Evolutionary conservation across 2,888 invertebrate species (phyloP).

Genomic region (Yponomeuta cagnagella): DNA sequence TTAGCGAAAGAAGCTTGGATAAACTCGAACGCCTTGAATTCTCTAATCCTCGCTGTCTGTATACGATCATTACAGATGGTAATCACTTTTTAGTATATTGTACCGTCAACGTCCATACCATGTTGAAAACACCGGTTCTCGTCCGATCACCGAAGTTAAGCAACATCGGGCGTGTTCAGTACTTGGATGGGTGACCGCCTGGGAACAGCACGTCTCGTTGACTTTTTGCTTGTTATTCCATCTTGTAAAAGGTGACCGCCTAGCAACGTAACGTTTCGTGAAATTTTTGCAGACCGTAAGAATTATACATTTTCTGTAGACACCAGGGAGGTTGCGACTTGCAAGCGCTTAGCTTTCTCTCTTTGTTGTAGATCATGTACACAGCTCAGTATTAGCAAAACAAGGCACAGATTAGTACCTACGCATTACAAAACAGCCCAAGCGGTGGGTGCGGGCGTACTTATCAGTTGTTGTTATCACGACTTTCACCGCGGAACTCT

Average conservation of each 20-base stretch:
- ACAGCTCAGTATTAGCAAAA: background rate
- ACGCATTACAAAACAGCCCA: background rate
- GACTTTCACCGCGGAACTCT: constrained; percentile 37
- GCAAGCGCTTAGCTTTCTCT: background rate
- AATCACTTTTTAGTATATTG: no score
- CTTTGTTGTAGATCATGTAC: background rate
- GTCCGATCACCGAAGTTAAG: constrained; percentile 31
- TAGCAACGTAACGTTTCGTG: no score
- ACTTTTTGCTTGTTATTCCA: constrained; percentile 27
- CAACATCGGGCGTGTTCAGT: constrained; percentile 39
- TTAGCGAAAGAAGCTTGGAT: background rate
- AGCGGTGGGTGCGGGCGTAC: constrained; percentile 22
- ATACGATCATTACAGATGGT: no score
- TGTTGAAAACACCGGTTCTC: constrained; percentile 28
- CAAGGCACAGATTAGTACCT: background rate
- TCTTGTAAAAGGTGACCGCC: no score
- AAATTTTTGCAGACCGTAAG: no score
- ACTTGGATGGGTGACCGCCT: constrained; percentile 57
- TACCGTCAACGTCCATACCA: no score
- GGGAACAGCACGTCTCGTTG: constrained; percentile 49
- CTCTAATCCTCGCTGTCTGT: background rate
- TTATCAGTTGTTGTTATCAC: constrained; percentile 28
- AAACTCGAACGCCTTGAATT: background rate
- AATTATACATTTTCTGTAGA: no score
- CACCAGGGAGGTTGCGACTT: no score